Evolutionary conservation across 53 echinoderm and acorn worm species (phyloP).

Genomic region (Echinometra lucunter): DNA sequence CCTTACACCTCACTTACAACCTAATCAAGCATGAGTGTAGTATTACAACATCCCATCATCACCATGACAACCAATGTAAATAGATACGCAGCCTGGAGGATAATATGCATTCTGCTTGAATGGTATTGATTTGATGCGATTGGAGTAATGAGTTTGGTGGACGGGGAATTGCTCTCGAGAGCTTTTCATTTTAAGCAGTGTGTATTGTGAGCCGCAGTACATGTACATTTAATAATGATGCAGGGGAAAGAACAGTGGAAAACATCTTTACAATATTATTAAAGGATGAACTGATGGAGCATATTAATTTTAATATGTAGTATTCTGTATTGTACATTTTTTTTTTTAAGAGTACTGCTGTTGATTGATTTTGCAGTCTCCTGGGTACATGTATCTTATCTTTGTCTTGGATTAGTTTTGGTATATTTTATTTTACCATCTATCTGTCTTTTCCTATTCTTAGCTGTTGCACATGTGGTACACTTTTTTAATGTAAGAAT

Average conservation of each 20-base stretch:
- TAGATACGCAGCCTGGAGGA: constrained; percentile 29
- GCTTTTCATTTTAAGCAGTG: constrained; percentile 11
- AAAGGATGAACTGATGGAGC: not conserved
- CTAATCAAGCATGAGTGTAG: not conserved
- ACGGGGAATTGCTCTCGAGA: not conserved
- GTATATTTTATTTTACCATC: not conserved
- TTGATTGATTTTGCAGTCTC: not conserved
- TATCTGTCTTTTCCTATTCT: not conserved
- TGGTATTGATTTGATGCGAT: constrained; percentile 45
- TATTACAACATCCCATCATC: constrained; percentile 31
- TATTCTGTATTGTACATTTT: not conserved
- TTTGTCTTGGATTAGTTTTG: not conserved
- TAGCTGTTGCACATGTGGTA: too few relatives aligned
- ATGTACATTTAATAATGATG: constrained; percentile 3
- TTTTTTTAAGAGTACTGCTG: not conserved
- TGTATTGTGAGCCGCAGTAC: not conserved
- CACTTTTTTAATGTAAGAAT: too few relatives aligned
- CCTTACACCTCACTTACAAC: not conserved
- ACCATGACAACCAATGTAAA: constrained; percentile 55
- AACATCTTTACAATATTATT: not conserved
- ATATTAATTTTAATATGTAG: not conserved
- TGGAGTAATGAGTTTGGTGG: constrained; percentile 21
- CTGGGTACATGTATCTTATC: too few relatives aligned
- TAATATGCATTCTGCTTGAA: not conserved
- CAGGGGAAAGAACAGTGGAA: not conserved